These are phyloP conservation scores for Melopsittacus undulatus DNA, from an alignment of 2,797 vertebrate species.

Conservation along the genomic window DNA sequence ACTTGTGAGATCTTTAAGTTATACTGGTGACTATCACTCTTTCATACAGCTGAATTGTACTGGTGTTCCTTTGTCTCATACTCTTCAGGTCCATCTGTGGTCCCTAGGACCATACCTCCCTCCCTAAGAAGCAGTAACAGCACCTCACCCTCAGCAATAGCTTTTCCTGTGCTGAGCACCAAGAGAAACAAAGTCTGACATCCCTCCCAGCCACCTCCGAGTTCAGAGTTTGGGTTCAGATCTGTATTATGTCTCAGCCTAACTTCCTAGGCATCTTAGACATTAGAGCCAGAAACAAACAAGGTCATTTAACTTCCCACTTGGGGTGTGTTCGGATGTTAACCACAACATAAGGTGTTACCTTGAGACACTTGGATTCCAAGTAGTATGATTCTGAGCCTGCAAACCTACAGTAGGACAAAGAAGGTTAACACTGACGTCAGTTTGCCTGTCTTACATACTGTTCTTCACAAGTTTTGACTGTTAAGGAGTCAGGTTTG, in stretches of 20 bases:
- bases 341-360: neutral
- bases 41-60: neutral
- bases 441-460: neutral
- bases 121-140: neutral
- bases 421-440: neutral
- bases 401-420: neutral
- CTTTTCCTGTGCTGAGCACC: neutral
- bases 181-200: neutral
- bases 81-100: neutral
- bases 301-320: neutral
- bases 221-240: neutral
- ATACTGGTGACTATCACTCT: neutral
- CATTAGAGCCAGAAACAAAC: neutral
- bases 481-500: neutral
- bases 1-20: neutral
- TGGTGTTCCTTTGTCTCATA: neutral
- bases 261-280: neutral
- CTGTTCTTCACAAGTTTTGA: neutral
- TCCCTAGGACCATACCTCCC: neutral
- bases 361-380: no score
- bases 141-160: neutral
- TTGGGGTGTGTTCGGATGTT: neutral
- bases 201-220: neutral
- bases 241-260: neutral
- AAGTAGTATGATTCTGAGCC: neutral